phyloP scores from a whole-genome alignment of 1,140 invertebrate genomes.

The Solenopsis invicta region DNA sequence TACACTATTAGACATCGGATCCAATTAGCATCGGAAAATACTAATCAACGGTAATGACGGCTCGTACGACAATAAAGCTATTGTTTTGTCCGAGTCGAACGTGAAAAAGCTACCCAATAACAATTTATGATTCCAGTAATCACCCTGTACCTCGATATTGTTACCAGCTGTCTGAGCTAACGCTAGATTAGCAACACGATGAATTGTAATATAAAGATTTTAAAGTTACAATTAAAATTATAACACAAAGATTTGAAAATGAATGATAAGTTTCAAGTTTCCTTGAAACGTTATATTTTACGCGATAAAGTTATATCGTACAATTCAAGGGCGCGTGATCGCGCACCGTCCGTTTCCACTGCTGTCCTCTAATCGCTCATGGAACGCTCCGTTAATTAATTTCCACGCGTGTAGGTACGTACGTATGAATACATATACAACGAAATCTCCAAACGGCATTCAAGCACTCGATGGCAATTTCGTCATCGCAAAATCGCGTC shows the following conservation, averaged over 20 bases:
- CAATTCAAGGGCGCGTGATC: background rate
- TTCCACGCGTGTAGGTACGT: background rate
- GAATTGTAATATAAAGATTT: background rate
- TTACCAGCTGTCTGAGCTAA: background rate
- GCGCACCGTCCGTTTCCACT: background rate
- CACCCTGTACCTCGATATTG: too few species aligned
- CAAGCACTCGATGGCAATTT: slow-evolving; percentile 16
- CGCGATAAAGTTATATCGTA: background rate
- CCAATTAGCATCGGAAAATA: slow-evolving; percentile 16
- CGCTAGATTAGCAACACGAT: background rate
- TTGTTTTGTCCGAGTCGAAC: background rate
- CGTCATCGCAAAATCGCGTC: slow-evolving; percentile 51
- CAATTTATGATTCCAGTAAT: background rate
- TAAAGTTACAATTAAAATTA: too few species aligned
- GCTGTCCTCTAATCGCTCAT: background rate
- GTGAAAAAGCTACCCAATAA: background rate
- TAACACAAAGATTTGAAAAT: background rate
- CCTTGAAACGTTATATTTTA: background rate
- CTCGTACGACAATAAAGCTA: background rate
- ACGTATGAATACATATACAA: too few species aligned
- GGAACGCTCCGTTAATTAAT: background rate
- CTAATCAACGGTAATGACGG: slow-evolving; percentile 27
- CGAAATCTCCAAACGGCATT: slow-evolving; percentile 22
- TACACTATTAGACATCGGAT: slow-evolving; percentile 13
- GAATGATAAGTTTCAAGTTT: too few species aligned